Base-by-base conservation (phyloP, 2,797 vertebrate species). In the Lacerta agilis region DNA sequence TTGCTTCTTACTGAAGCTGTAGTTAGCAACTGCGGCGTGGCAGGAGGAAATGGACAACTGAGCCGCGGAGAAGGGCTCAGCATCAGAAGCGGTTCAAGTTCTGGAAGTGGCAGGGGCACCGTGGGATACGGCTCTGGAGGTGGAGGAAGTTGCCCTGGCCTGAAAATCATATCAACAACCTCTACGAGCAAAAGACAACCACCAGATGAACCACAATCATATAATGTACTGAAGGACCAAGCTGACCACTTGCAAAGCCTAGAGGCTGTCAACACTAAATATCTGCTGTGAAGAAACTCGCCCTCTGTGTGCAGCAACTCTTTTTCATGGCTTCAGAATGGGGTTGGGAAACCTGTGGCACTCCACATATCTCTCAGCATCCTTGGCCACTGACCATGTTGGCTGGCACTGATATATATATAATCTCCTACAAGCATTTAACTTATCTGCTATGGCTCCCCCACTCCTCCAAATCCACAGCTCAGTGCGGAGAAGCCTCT, bases 161-260 rank as follows among this genome's bases (percentile, higher is more conserved):
- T 89, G 78, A 81, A 81, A 81, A 81, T 85, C 58, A 49, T 85
- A 76, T 75, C 83, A 8, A 81, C 73, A 2, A 61, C 83, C 2
- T 89, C 88, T 76, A 75, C 83, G 41, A 85, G 83, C 69, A 85
- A 85, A 85, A 89, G 43, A 85, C 83, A 27, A 76, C 69, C 25
- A 41, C 33, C 38, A 67, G 69, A 64, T 85, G 83, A 81, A 11
- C 25, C 33, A 38, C n/a, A 25, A 15, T 58, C 11, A n/a, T 38
- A n/a, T 38, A 20, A 13, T 11, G 43, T 25, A 69, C n/a, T 67
- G 23, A 66, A 84, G 18, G 10, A 23, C 33, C 23, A 58, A 55
- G 13, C n/a, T 71, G 78, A 80, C 25, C 8, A 41, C 17, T 58
- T 79, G 17, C 41, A 49, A 20, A 55, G 45, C 20, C 33, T 78